These are phyloP conservation scores for Heliconius nattereri DNA, from an alignment of 1,140 invertebrate genomes.

Conservation along the genomic window DNA sequence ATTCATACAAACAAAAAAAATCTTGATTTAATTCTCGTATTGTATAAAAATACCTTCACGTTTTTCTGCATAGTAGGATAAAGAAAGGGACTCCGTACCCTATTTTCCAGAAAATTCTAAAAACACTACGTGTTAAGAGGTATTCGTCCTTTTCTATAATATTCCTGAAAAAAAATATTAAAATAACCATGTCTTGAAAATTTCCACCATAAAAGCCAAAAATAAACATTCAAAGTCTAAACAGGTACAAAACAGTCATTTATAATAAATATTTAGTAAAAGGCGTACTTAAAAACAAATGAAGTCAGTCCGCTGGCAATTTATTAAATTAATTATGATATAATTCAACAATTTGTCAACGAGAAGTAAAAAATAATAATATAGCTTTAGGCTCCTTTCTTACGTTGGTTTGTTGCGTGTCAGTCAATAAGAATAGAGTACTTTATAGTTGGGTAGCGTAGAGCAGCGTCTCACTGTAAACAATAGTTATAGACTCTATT, in stretches of 20 bases:
- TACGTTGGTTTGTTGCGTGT: no score
- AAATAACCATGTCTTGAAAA: background rate
- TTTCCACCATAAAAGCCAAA: background rate
- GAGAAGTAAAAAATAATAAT: background rate
- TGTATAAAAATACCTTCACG: no score
- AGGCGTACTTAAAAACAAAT: background rate
- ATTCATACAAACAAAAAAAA: no score
- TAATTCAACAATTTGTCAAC: constrained; percentile 9
- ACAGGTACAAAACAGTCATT: constrained; percentile 4
- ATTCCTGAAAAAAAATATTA: background rate
- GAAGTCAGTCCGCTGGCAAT: background rate
- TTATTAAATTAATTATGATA: constrained; percentile 9
- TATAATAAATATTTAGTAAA: background rate
- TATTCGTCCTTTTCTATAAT: background rate
- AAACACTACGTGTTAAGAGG: no score
- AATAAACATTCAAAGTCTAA: background rate
- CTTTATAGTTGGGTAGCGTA: no score
- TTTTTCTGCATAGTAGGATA: no score
- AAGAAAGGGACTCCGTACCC: no score
- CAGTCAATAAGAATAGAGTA: no score
- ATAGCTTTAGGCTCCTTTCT: background rate
- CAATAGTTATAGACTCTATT: no score
- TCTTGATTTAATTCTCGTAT: no score
- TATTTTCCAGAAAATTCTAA: no score
- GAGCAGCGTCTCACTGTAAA: no score